These are phyloP conservation scores for Mimas tiliae DNA, from an alignment of 2,888 invertebrate genomes.

Conservation along the genomic window DNA sequence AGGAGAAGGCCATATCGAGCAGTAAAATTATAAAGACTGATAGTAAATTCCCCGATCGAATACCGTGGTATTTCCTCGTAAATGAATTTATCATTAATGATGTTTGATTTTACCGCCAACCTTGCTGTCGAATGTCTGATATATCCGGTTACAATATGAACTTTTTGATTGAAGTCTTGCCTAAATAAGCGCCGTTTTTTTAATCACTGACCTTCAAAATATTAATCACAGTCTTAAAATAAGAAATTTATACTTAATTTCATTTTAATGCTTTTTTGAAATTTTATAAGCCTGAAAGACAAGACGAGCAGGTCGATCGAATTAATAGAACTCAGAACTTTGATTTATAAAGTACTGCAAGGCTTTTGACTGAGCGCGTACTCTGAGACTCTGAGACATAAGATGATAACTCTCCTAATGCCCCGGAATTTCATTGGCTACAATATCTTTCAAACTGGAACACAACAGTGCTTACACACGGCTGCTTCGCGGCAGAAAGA, in stretches of 20 bases:
- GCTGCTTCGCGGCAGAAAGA: no score
- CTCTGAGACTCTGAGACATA: no score
- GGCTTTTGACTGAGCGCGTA: no score
- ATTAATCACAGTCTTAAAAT: not conserved
- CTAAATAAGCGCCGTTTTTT: not conserved
- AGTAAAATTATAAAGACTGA: not conserved
- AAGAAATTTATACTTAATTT: not conserved
- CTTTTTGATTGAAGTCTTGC: not conserved
- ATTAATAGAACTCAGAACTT: no score
- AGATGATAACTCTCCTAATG: no score
- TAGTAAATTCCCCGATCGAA: not conserved
- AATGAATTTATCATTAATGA: not conserved
- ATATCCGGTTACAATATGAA: not conserved
- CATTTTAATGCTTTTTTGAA: not conserved
- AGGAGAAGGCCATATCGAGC: not conserved
- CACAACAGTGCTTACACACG: no score
- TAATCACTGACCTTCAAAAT: not conserved
- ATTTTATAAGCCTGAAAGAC: not conserved
- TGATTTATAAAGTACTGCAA: no score
- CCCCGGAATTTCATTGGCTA: no score
- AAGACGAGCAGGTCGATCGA: no score
- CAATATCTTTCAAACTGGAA: no score
- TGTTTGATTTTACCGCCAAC: not conserved
- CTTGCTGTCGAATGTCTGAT: not conserved
- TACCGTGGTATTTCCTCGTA: constrained; percentile 1